Evolutionary conservation across 1,140 invertebrate genomes (phyloP).

Genomic region (Tetranychus urticae): DNA sequence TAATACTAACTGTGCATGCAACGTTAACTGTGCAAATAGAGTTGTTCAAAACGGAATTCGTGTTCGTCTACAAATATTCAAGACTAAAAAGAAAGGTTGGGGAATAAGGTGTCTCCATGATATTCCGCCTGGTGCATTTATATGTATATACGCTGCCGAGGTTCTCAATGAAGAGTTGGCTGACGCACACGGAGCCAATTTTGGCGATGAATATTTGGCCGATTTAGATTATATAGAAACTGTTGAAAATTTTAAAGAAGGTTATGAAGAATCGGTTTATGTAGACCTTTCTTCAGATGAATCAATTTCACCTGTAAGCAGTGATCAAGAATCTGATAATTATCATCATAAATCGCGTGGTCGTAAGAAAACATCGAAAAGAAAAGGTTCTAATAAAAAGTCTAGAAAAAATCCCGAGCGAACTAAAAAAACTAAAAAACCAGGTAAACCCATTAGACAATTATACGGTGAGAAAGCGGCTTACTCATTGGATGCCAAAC

Average conservation of each 20-base stretch:
- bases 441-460: neutral
- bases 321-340: neutral
- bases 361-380: neutral
- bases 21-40: slow-evolving; percentile 41
- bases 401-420: neutral
- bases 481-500: slow-evolving; percentile 49
- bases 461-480: neutral
- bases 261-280: neutral
- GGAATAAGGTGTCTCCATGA: slow-evolving; percentile 52
- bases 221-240: slow-evolving; percentile 69
- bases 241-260: neutral
- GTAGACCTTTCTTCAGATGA: neutral
- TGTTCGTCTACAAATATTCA: slow-evolving; percentile 6
- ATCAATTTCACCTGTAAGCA: neutral
- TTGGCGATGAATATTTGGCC: slow-evolving; percentile 37
- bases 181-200: slow-evolving; percentile 56
- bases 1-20: slow-evolving; percentile 59
- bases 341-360: neutral
- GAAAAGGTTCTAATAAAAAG: neutral
- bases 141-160: slow-evolving; percentile 79
- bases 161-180: slow-evolving; percentile 67
- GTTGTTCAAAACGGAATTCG: slow-evolving; percentile 52
- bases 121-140: slow-evolving; percentile 49
- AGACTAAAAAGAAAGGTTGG: slow-evolving; percentile 38
- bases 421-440: neutral